Evolutionary conservation across 2,797 vertebrate genomes (phyloP).

Genomic region (Hemibagrus guttatus): DNA sequence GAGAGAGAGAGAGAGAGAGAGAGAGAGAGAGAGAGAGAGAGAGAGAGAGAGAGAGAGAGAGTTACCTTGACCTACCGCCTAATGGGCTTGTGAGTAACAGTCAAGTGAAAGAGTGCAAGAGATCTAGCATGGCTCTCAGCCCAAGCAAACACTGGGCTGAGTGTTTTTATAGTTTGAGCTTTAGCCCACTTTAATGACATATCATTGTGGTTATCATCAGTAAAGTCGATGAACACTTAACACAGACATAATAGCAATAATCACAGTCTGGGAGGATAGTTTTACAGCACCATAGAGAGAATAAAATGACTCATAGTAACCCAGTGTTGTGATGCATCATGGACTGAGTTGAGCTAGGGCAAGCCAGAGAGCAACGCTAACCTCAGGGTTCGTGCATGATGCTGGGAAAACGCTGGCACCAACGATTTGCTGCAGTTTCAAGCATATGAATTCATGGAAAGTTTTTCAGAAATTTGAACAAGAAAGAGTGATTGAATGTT

Average conservation of each 20-base stretch:
- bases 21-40: conserved; percentile 41
- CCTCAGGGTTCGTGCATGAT: neutral
- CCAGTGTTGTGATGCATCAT: conserved; percentile 19
- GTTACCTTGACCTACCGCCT: conserved; percentile 33
- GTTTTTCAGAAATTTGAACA: neutral
- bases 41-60: conserved; percentile 29
- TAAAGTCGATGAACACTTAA: conserved; percentile 22
- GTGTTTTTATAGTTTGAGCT: conserved; percentile 30
- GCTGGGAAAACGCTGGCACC: neutral
- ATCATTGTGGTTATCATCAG: conserved; percentile 35
- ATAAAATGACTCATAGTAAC: conserved; percentile 20
- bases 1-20: conserved; percentile 53
- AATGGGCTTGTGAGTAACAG: conserved; percentile 28
- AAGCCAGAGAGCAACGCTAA: neutral
- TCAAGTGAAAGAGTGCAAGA: conserved; percentile 22
- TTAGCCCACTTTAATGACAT: conserved; percentile 16
- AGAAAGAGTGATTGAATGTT: neutral
- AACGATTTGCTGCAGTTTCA: neutral
- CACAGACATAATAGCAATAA: conserved; percentile 26
- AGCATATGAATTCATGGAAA: neutral
- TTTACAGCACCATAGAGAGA: conserved; percentile 32
- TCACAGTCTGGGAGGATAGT: conserved; percentile 21
- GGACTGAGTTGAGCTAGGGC: neutral
- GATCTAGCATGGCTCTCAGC: neutral
- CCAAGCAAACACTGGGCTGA: conserved; percentile 18